Evolutionary conservation across 2,113 vertebrate species (phyloP).

Genomic region (Phalacrocorax brasilianus): DNA sequence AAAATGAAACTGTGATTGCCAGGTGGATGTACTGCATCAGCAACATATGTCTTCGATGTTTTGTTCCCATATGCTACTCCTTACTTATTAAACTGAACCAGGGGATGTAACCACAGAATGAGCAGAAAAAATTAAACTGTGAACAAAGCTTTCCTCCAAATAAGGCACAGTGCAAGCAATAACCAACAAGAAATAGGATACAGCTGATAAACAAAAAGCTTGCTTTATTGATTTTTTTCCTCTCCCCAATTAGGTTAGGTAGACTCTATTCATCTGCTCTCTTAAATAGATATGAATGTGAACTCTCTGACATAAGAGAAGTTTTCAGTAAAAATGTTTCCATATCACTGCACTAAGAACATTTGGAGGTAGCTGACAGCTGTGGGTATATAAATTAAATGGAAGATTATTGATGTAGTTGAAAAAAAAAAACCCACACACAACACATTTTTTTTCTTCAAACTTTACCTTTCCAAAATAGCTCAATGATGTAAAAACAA

Average conservation of each 20-base stretch:
- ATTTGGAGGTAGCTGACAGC: constrained; percentile 55
- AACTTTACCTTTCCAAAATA: background rate
- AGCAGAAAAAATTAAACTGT: constrained; percentile 40
- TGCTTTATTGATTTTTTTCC: constrained; percentile 63
- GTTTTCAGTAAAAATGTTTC: constrained; percentile 64
- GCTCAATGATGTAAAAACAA: background rate
- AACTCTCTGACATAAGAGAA: constrained; percentile 63
- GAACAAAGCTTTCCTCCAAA: constrained; percentile 38
- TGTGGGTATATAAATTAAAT: constrained; percentile 57
- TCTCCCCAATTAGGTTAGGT: constrained; percentile 53
- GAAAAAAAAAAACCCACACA: background rate
- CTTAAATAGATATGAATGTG: constrained; percentile 67
- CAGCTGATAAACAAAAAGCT: constrained; percentile 40
- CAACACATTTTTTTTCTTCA: background rate
- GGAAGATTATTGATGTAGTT: constrained; percentile 50
- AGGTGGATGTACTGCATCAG: background rate
- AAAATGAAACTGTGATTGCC: background rate
- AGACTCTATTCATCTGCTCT: constrained; percentile 49
- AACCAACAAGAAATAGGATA: constrained; percentile 37
- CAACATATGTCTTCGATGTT: background rate
- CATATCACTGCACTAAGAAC: constrained; percentile 62
- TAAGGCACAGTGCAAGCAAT: constrained; percentile 1
- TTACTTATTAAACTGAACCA: constrained; percentile 10
- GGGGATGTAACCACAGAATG: constrained; percentile 5
- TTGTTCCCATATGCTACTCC: background rate